Evolutionary conservation across 2,888 invertebrate species (phyloP), one percentile per base, ranked within the genome.

Genomic region (Hymenopus coronatus): DNA sequence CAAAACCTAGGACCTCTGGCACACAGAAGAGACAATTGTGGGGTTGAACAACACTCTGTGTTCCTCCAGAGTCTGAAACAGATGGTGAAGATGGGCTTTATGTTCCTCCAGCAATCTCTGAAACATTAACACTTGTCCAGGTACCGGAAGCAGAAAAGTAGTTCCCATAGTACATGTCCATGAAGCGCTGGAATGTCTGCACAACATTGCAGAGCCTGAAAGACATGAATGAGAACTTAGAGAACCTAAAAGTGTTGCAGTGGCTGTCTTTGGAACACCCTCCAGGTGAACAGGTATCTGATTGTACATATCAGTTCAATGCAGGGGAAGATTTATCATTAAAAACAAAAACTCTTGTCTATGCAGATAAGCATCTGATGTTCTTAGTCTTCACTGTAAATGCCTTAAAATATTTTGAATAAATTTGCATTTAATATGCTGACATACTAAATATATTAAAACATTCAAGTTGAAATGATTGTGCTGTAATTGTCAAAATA

Each of bases 141-240:
- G 83, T 89, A 89, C 1, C 4, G 14, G 8, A 46, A 82, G n/a
- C 27, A 25, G 30, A 82, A 84, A 89, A 88, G 28, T 85, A 84
- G 1, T 85, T n/a, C 14, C 84, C 89, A 0, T 82, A 85, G 12
- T 88, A 3, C 9, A 88, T 87, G 20, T 88, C 83, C 7, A 90
- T 88, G 28, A 89, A 89, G 9, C 84, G 25, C 30, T 90, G 89
- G 28, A 89, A 89, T 2, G 88, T 89, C 20, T 90, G 89, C 1
- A 85, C 88, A 2, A 87, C 87, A n/a, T 89, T 89, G 20, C 87
- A 8, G 0, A 89, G 27, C 0, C 89, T 88, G n/a, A 89, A 89
- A 14, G 40, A 40, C 88, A 89, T 89, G 84, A 70, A 89, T 9
- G 89, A 85, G 28, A 89, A 88, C 81, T 90, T 84, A 1, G 85